These are phyloP conservation scores for Melanargia galathea DNA, from an alignment of 2,888 invertebrate species.

Conservation along the genomic window DNA sequence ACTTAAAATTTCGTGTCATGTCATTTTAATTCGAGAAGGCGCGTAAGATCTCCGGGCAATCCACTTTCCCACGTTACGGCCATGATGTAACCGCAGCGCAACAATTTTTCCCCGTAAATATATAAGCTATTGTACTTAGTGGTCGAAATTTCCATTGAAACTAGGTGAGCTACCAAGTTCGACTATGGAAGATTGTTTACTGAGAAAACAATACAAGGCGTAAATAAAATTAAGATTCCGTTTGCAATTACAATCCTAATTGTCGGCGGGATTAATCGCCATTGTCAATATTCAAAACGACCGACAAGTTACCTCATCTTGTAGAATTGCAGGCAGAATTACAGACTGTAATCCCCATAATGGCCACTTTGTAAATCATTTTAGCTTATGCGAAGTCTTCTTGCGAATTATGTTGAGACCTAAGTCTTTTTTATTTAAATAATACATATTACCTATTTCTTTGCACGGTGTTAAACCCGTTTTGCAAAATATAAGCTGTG, in stretches of 20 bases:
- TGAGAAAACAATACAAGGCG: slow-evolving; percentile 22
- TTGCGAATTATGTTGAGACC: slow-evolving; percentile 53
- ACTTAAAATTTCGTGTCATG: slow-evolving; percentile 37
- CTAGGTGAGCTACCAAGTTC: slow-evolving; percentile 11
- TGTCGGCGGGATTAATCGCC: slow-evolving; percentile 63
- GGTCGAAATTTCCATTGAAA: slow-evolving; percentile 26
- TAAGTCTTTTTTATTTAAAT: slow-evolving; percentile 25
- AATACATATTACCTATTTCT: neutral
- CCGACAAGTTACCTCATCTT: slow-evolving; percentile 52
- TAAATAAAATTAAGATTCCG: slow-evolving; percentile 49
- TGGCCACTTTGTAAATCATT: slow-evolving; percentile 25
- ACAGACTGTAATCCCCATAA: slow-evolving; percentile 31
- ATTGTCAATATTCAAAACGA: slow-evolving; percentile 72
- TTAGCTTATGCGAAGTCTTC: slow-evolving; percentile 64
- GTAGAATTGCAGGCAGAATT: slow-evolving; percentile 47
- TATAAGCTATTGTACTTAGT: slow-evolving; percentile 32
- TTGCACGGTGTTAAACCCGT: neutral
- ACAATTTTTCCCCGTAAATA: slow-evolving; percentile 44
- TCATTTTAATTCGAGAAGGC: slow-evolving; percentile 31
- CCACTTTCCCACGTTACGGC: slow-evolving; percentile 64
- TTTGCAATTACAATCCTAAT: slow-evolving; percentile 59
- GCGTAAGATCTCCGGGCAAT: slow-evolving; percentile 35
- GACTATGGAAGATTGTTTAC: slow-evolving; percentile 18
- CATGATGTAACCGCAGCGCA: slow-evolving; percentile 56
- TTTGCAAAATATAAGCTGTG: neutral